Conservation (phyloP, 92 coral and sea anemone genomes). For the Phenganax subtilis region DNA sequence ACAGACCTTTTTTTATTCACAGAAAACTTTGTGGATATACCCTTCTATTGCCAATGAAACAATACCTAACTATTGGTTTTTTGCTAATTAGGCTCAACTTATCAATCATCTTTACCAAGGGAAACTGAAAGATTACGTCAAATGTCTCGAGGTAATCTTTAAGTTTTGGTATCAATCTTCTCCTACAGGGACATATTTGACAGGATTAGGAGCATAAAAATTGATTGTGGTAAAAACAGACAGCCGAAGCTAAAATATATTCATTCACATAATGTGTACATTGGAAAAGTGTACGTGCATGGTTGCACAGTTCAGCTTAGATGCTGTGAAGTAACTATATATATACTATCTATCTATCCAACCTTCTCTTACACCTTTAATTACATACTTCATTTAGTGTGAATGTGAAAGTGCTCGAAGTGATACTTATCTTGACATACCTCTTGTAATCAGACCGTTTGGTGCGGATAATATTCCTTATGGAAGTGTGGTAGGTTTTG, state of each 20-base stretch:
- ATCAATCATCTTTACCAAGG: constrained; percentile 96
- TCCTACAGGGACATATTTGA: no score
- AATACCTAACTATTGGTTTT: background rate
- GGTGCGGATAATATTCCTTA: constrained; percentile 63
- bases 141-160: constrained; percentile 71
- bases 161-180: no score
- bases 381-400: constrained; percentile 54
- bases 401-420: constrained; percentile 91
- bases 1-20: background rate
- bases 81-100: constrained; percentile 58
- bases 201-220: no score
- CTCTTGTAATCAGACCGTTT: constrained; percentile 89
- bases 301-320: no score
- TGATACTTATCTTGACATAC: constrained; percentile 81
- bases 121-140: constrained; percentile 91
- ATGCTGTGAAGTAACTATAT: no score
- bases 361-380: no score
- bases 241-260: no score
- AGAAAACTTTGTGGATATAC: background rate
- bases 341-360: no score
- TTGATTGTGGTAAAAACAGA: no score
- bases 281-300: no score
- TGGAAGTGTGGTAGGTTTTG: constrained; percentile 79
- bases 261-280: no score
- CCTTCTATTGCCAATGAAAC: background rate